A percentile compares a stretch with the other conserved stretches of the same genome.
Conservation (phyloP, 2,888 invertebrate species). For the Mycalesis mineus region DNA sequence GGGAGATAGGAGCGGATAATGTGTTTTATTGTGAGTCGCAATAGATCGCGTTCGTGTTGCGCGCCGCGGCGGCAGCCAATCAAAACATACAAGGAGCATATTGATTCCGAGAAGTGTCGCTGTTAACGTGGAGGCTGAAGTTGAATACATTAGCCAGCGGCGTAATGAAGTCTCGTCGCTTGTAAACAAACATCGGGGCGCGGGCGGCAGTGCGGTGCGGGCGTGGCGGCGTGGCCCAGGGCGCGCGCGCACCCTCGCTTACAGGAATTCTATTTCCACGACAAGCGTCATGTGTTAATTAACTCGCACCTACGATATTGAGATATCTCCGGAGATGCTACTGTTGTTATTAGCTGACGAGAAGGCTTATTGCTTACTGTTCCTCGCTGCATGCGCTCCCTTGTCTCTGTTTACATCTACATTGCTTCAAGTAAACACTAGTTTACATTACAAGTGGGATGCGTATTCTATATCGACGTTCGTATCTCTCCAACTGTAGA, state of each 20-base stretch:
- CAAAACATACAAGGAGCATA: slow-evolving; percentile 79
- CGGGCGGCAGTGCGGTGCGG: slow-evolving; percentile 35
- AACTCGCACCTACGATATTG: slow-evolving; percentile 77
- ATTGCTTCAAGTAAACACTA: slow-evolving; percentile 30
- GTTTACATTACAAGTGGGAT: slow-evolving; percentile 19
- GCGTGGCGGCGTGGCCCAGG: slow-evolving; percentile 32
- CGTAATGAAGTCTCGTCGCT: slow-evolving; percentile 78
- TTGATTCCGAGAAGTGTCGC: slow-evolving; percentile 79
- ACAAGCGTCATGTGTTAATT: slow-evolving; percentile 77
- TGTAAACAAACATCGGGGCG: slow-evolving; percentile 73
- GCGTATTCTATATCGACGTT: neutral
- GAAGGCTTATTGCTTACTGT: slow-evolving; percentile 68
- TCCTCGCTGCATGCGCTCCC: slow-evolving; percentile 36
- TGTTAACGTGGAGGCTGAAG: slow-evolving; percentile 79
- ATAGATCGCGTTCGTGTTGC: slow-evolving; percentile 54
- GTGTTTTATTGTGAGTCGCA: slow-evolving; percentile 49
- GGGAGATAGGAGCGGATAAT: slow-evolving; percentile 45
- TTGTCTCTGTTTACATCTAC: slow-evolving; percentile 32
- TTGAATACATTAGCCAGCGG: slow-evolving; percentile 78
- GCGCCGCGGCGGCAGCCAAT: slow-evolving; percentile 60
- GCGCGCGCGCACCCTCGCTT: slow-evolving; percentile 70
- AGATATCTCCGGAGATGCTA: slow-evolving; percentile 70
- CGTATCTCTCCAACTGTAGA: neutral
- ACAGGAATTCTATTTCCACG: slow-evolving; percentile 77
- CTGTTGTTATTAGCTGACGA: slow-evolving; percentile 73